phyloP scores from a whole-genome alignment of 2,797 vertebrate genomes.

The Danio choprae region DNA sequence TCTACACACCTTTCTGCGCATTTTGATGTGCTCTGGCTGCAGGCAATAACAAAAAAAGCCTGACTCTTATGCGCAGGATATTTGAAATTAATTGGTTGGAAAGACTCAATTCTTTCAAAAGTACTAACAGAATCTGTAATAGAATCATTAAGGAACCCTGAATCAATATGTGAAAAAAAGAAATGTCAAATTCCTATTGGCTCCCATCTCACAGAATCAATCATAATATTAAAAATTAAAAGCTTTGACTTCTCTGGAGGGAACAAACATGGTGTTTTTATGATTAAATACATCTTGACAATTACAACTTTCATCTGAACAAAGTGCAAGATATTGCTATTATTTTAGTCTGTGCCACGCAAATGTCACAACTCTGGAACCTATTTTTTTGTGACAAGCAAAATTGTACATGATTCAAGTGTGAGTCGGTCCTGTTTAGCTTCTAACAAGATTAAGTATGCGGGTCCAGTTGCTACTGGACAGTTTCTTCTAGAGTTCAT shows the following conservation, averaged over 20 bases:
- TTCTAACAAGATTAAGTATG: background rate
- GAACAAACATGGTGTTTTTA: background rate
- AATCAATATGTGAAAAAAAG: background rate
- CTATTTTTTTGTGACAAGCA: background rate
- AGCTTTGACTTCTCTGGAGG: background rate
- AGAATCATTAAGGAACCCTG: background rate
- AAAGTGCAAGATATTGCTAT: background rate
- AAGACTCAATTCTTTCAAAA: background rate
- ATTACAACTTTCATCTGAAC: background rate
- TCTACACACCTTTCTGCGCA: background rate
- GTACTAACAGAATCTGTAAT: background rate
- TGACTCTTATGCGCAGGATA: background rate
- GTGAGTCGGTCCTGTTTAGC: background rate
- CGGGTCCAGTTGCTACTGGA: background rate
- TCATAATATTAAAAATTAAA: background rate
- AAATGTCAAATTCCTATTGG: background rate
- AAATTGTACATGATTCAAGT: background rate
- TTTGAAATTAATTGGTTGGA: background rate
- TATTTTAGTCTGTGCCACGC: background rate
- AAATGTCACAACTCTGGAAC: background rate
- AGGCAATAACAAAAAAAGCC: background rate
- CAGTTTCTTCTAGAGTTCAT: background rate
- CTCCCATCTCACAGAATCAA: background rate
- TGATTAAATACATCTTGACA: background rate
- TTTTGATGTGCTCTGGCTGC: background rate